Percentiles rank a stretch among this genome's conserved stretches.
phyloP scores from a whole-genome alignment of 2,797 vertebrate genomes.

The Rhinophrynus dorsalis region DNA sequence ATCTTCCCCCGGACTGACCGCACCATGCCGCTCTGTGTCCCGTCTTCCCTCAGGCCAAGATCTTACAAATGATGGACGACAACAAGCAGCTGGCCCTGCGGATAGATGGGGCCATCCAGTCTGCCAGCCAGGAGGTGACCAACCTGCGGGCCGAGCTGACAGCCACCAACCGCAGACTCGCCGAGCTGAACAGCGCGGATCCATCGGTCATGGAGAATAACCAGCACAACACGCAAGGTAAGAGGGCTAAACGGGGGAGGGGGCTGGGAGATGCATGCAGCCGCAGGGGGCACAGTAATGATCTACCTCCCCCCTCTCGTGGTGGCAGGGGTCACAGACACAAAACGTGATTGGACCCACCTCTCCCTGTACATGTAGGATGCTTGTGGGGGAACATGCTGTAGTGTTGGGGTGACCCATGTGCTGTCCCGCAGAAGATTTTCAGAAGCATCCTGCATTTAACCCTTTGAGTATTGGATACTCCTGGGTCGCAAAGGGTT shows the following conservation, averaged over 20 bases:
- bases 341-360: too few relatives aligned
- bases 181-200: slow-evolving; percentile 80
- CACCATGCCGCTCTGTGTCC: slow-evolving; percentile 82
- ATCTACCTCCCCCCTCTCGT: not conserved
- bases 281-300: not conserved
- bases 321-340: too few relatives aligned
- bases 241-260: slow-evolving; percentile 19
- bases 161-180: slow-evolving; percentile 86
- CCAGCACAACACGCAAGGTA: slow-evolving; percentile 76
- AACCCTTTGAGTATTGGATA: too few relatives aligned
- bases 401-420: too few relatives aligned
- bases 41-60: slow-evolving; percentile 86
- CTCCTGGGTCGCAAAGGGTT: too few relatives aligned
- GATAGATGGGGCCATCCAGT: slow-evolving; percentile 89
- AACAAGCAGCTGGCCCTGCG: slow-evolving; percentile 90
- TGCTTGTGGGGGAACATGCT: too few relatives aligned
- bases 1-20: slow-evolving; percentile 60
- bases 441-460: too few relatives aligned
- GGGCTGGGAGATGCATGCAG: not conserved
- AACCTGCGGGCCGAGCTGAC: slow-evolving; percentile 87
- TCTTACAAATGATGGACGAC: slow-evolving; percentile 93
- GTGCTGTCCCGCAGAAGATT: too few relatives aligned
- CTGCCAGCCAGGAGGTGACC: slow-evolving; percentile 89
- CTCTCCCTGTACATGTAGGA: too few relatives aligned
- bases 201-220: slow-evolving; percentile 78